phyloP scores from a whole-genome alignment of 2,113 vertebrate species.

The Anguilla japonica region DNA sequence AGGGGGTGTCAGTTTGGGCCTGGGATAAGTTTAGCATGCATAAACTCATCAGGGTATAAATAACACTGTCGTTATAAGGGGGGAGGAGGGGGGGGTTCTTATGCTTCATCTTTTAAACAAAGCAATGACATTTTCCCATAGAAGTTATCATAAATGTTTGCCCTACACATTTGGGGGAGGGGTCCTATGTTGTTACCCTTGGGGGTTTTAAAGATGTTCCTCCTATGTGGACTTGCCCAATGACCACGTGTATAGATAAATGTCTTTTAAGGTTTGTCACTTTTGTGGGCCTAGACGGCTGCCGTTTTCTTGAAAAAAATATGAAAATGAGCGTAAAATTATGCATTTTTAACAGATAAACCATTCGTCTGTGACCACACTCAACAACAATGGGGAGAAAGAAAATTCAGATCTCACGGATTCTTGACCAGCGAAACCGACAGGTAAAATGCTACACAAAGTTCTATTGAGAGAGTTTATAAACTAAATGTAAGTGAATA shows the following conservation, averaged over 20 bases:
- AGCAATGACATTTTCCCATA: slow-evolving; percentile 54
- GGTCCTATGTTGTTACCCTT: background rate
- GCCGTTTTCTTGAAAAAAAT: background rate
- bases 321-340: background rate
- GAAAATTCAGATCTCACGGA: slow-evolving; percentile 96
- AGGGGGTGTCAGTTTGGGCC: slow-evolving; percentile 59
- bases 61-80: slow-evolving; percentile 48
- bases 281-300: background rate
- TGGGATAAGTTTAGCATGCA: slow-evolving; percentile 67
- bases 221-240: background rate
- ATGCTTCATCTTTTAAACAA: slow-evolving; percentile 41
- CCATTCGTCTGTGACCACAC: background rate
- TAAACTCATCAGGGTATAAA: slow-evolving; percentile 64
- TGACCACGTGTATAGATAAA: background rate
- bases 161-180: background rate
- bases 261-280: background rate
- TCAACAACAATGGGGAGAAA: slow-evolving; percentile 83
- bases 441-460: slow-evolving; percentile 70
- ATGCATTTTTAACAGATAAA: slow-evolving; percentile 34
- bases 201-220: background rate
- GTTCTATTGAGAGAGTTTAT: background rate
- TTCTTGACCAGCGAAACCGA: slow-evolving; percentile 89
- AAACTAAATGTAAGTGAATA: background rate
- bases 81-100: slow-evolving; percentile 30
- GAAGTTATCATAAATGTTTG: slow-evolving; percentile 34